Evolutionary conservation across 2,797 vertebrate species (phyloP), one percentile per base, ranked within the genome.

Genomic region (Alfaro cultratus): DNA sequence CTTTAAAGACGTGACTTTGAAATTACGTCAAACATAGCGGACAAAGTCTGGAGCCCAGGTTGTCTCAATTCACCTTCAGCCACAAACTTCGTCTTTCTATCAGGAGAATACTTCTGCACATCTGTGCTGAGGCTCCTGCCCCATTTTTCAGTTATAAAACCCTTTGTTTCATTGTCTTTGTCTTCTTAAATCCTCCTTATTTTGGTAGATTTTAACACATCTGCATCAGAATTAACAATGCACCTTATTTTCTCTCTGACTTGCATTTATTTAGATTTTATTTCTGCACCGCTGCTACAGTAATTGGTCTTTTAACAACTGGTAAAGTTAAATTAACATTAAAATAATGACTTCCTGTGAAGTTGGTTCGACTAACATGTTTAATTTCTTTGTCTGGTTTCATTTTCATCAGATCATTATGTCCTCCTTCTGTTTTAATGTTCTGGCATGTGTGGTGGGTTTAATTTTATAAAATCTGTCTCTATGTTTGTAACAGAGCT

Each of bases 61-160:
- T 53, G 49, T 88, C 92, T 90, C 78, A 67, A 89, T 92, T 83
- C 85, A 7, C 80, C 39, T 84, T 74, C 72, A 76, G 64, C 80
- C 85, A 77, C 62, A 78, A 71, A 90, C 84, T 36, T 18, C 53
- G 74, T 81, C 82, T 78, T 81, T 85, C 79, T 83, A 83, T 76
- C 89, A 76, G 47, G 89, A 89, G 85, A 89, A 89, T 88, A 86
- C 85, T 84, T 83, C 78, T 79, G 74, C 77, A 78, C 86, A 88
- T 84, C 75, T 71, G 75, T 82, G 85, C 82, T 80, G 68, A 84
- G 77, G 85, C 81, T 53, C 83, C 81, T 84, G 87, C 74, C 87
- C 91, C 84, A 88, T 85, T 88, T 92, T 78, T 87, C 82, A 85
- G 85, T 87, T 88, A 92, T 87, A 83, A 91, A 83, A 76, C 53